Percentiles rank a stretch among this genome's conserved stretches.
Evolutionary conservation across 37 sponge, comb jelly and placozoan species (phyloP).

Genomic region (Chondrosia reniformis): DNA sequence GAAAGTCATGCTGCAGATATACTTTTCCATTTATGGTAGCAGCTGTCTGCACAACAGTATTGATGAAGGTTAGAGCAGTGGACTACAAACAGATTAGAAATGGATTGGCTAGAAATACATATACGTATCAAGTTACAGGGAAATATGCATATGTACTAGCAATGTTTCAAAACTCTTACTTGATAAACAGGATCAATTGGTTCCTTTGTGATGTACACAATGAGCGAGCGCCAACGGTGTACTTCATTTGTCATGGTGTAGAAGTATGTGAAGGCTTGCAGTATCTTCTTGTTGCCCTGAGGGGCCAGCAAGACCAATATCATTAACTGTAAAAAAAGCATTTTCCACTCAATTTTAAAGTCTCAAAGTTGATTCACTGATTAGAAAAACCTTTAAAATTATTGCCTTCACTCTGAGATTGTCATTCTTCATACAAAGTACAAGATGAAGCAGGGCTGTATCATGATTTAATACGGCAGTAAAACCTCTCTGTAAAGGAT

Average conservation of each 20-base stretch:
- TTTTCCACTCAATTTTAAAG: not conserved
- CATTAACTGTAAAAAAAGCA: constrained; percentile 46
- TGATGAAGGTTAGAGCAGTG: constrained; percentile 68
- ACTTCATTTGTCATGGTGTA: constrained; percentile 44
- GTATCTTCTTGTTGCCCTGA: constrained; percentile 62
- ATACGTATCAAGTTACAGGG: not conserved
- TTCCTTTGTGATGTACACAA: constrained; percentile 47
- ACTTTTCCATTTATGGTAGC: constrained; percentile 57
- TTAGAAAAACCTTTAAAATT: constrained; percentile 67
- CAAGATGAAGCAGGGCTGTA: constrained; percentile 48
- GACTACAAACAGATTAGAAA: constrained; percentile 22
- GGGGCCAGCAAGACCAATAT: constrained; percentile 58
- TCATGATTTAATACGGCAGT: constrained; percentile 64
- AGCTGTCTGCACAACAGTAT: constrained; percentile 72
- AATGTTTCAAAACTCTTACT: constrained; percentile 37
- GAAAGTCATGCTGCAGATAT: constrained; percentile 83
- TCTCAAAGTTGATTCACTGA: not conserved
- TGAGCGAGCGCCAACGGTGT: constrained; percentile 46
- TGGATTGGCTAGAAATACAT: not conserved
- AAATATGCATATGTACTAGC: not conserved
- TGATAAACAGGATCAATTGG: constrained; percentile 70
- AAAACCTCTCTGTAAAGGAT: constrained; percentile 57
- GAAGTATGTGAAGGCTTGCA: constrained; percentile 65
- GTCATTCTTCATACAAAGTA: constrained; percentile 32
- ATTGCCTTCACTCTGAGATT: constrained; percentile 39